Evolutionary conservation across 2,797 vertebrate genomes (phyloP), one percentile per base, ranked within the genome.

Genomic region (Etheostoma perlongum): DNA sequence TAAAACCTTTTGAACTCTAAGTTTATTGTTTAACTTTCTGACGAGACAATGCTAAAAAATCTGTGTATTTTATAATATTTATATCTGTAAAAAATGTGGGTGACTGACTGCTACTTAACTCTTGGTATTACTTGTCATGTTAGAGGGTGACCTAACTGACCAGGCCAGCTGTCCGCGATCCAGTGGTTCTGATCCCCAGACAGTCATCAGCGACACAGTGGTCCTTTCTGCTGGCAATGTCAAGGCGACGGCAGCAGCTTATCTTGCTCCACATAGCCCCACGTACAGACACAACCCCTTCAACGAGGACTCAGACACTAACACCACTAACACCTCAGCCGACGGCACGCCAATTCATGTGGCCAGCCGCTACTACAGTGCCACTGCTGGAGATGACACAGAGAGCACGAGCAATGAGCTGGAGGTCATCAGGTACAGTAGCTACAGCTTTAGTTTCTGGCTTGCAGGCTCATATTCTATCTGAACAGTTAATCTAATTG

Each of bases 61-160:
- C 18, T 1, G 75, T 88, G 89, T 84, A 61, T 88, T 86, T 83
- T 36, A 79, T 81, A 54, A 14, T 44, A 44, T 13, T 13, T 14
- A 44, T 44, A 44, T 44, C 4, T 13, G 14, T 12, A 44, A 21
- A 10, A n/a, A 53, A 59, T 49, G 6, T 70, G 11, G 1, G 2
- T 21, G 42, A 14, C 13, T 5, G 47, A 18, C n/a, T 46, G 21
- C 2, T 65, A 4, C 12, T 44, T 61, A 66, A 80, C 23, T 64
- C 10, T 21, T 40, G 0, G 1, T 74, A 5, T 81, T 67, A 21
- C 8, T 72, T 79, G 55, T 77, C 9, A 76, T 71, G 78, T 55
- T 65, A 99, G 98, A 99, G 2, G 98, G 98, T 68, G 98, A 99
- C 61, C 93, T 98, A 84, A 98, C 97, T 0, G 98, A 99, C 88